Base-by-base conservation (phyloP, 2,888 invertebrate genomes). In the Gisinianus flammeolus region DNA sequence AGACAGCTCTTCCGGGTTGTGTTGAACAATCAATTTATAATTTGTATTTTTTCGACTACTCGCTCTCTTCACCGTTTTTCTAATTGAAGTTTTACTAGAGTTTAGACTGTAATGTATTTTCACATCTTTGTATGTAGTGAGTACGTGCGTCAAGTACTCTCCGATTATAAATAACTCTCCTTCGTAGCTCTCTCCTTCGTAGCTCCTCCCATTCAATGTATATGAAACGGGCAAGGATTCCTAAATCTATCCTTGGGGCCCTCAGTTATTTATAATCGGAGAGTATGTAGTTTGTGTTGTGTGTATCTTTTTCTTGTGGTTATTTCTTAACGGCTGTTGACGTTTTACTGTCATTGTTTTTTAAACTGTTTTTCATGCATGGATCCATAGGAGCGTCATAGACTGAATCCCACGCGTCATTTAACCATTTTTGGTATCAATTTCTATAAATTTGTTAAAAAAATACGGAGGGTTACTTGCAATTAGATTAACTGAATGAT, bases 1-100 rank as follows among this genome's bases (percentile, higher is more conserved):
- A 28, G 12, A 24, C n/a, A 33, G 62, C 24, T 67, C 67, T 67
- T 67, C 67, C 67, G 67, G 67, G 67, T 67, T 67, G 8, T 24
- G n/a, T 31, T 31, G 66, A 31, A 31, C 31, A 31, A 67, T 31
- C 33, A 31, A 35, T 31, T 67, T 31, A 6, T 31, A 67, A 67
- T 67, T 31, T 67, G 31, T 67, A 22, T 28, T 67, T 67, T 67
- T 67, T 67, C 12, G 6, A 16, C 33, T 31, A 19, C 19, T 31
- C 24, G 62, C n/a, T n/a, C n/a, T n/a, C n/a, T n/a, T n/a, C 22
- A 64, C 62, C 54, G 54, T 54, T 54, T 54, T 54, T 54, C 19
- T 54, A 54, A 3, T 54, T n/a, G n/a, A n/a, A n/a, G 52, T 44
- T 12, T 16, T 44, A 12, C 52, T 44, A 44, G 8, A 44, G 10